phyloP scores from a whole-genome alignment of 2,797 vertebrate species.

The Anguilla marmorata region DNA sequence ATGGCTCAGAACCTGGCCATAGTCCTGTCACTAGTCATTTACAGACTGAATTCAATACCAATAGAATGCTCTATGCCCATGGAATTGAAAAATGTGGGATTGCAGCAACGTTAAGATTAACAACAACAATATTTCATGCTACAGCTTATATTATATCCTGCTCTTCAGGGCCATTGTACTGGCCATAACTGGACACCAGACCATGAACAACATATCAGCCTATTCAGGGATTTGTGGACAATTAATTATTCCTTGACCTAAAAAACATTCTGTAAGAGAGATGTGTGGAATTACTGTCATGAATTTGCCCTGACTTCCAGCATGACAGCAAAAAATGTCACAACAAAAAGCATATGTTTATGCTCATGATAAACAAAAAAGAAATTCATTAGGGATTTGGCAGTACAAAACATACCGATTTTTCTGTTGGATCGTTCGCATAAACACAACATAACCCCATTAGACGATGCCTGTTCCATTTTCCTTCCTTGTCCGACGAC shows the following conservation, averaged over 20 bases:
- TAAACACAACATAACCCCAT: conserved; percentile 34
- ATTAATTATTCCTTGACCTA: neutral
- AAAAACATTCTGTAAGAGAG: neutral
- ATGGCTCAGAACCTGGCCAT: conserved; percentile 23
- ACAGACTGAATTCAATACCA: neutral
- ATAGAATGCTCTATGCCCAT: neutral
- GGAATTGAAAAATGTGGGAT: neutral
- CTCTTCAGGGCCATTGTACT: neutral
- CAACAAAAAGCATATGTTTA: neutral
- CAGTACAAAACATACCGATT: conserved; percentile 13
- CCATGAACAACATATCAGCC: neutral
- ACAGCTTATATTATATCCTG: neutral
- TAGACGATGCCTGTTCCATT: conserved; percentile 24
- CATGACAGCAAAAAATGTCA: neutral
- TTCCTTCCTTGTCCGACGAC: conserved; percentile 28
- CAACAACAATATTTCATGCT: neutral
- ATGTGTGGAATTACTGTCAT: neutral
- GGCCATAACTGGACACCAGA: too few relatives aligned
- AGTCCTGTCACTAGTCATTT: neutral
- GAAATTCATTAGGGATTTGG: neutral
- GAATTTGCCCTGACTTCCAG: neutral
- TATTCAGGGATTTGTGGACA: neutral
- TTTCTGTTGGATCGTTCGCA: conserved; percentile 1
- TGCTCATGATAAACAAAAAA: neutral
- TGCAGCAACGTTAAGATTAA: neutral